A percentile compares a stretch with the other conserved stretches of the same genome.
These are phyloP conservation scores for Rhyacophila evoluta DNA, from an alignment of 2,888 invertebrate genomes.

Conservation along the genomic window DNA sequence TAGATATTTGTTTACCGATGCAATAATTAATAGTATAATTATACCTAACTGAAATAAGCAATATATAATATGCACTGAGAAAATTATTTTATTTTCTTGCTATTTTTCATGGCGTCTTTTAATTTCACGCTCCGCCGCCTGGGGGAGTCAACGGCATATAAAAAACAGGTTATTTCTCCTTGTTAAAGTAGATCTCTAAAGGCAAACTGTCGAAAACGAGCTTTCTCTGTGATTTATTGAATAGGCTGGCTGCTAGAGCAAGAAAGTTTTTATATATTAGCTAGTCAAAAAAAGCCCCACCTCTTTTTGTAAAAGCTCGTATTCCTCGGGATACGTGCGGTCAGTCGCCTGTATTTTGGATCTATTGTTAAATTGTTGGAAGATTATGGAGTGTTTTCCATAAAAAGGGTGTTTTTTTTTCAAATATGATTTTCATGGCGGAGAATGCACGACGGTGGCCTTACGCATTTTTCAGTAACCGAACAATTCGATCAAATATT, in stretches of 20 bases:
- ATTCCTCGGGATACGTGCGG: not conserved
- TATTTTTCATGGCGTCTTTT: slow-evolving; percentile 40
- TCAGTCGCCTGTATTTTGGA: slow-evolving; percentile 29
- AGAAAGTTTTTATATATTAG: slow-evolving; percentile 29
- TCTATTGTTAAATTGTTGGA: slow-evolving; percentile 27
- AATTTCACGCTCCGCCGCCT: slow-evolving; percentile 49
- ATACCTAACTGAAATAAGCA: too few species aligned
- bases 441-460: not conserved
- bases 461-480: not conserved
- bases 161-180: slow-evolving; percentile 20
- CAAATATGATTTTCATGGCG: slow-evolving; percentile 25
- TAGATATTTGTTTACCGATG: too few species aligned
- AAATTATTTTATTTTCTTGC: slow-evolving; percentile 11
- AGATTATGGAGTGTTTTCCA: slow-evolving; percentile 34
- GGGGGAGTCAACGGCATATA: slow-evolving; percentile 13
- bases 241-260: not conserved
- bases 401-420: slow-evolving; percentile 38
- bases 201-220: slow-evolving; percentile 9
- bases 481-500: not conserved
- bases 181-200: not conserved
- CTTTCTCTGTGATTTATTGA: slow-evolving; percentile 7
- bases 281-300: slow-evolving; percentile 30
- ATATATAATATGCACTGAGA: too few species aligned
- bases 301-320: slow-evolving; percentile 26
- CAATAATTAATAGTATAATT: too few species aligned